Base-by-base conservation (phyloP, 2,113 vertebrate species). In the Apistogramma diplotaenia region DNA sequence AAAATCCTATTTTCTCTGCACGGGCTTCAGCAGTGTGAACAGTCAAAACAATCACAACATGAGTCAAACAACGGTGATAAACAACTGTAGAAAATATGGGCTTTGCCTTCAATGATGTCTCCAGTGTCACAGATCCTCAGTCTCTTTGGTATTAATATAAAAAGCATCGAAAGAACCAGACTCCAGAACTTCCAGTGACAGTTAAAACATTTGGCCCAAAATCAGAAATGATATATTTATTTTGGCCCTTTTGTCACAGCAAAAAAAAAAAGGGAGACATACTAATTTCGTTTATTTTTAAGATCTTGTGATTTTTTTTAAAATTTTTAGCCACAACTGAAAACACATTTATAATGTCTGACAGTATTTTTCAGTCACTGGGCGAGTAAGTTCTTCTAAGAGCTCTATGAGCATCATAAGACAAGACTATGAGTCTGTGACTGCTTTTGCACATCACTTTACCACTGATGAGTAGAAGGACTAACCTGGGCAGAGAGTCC, bases 401-500 rank as follows among this genome's bases (percentile, higher is more conserved):
- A 40, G 25, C 5, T 67, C 46, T 15, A 1, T 46, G 15, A 67
- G 62, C 23, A 67, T 67, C 37, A 67, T 19, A 49, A 18, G 40
- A 49, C 27, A 1, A 1, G 21, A 65, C 4, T 43, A 5, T 15
- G 40, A 43, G 23, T 46, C 21, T 67, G 23, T 46, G 37, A 46
- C 37, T 67, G 37, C 23, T 67, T 67, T 46, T 18, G 46, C 46
- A 8, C 25, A 67, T 67, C 61, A 27, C 37, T 25, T 3, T 46
- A 2, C 15, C 5, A 46, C 11, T 35, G 13, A 54, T 74, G 8
- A 37, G 33, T 10, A 70, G 9, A 25, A 71, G 16, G 15, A 86
- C 93, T 60, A 80, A 97, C 97, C 95, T 96, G 46, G 97, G 96
- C 8, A 94, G 78, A 74, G 94, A 87, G 40, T 97, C 96, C 1